Evolutionary conservation across 2,113 vertebrate species (phyloP), one percentile per base, ranked within the genome.

Genomic region (Willisornis vidua): DNA sequence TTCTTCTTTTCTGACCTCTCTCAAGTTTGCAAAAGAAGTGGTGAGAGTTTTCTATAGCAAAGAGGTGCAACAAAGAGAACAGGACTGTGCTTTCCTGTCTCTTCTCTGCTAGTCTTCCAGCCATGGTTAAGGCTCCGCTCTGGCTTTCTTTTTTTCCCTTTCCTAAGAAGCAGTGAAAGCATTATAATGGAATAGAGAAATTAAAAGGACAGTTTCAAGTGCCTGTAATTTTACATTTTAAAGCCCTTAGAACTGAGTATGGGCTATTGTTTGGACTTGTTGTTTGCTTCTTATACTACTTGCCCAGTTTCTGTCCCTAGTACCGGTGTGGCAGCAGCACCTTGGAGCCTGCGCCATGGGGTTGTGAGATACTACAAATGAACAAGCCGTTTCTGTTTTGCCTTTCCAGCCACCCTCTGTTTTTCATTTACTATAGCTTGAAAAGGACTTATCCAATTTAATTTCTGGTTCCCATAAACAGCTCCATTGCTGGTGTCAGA

Each of bases 1-100:
- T 96, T 96, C 96, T 93, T 97, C 93, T 92, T 92, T 93, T 78
- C 72, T 97, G 95, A 97, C 94, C 96, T 97, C 96, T 96, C 94
- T 96, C 91, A 97, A 97, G 94, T 95, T 61, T 67, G 94, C 91
- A 94, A 97, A 94, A 95, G 90, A 96, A 90, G 87, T 12, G 2
- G 71, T 75, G 84, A 68, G 86, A 91, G 33, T 90, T 91, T 95
- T 96, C 95, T 94, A 80, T 92, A 92, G 96, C 61, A 83, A 90
- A 93, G 88, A 89, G 63, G 57, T 79, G 85, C 75, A 92, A 75
- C 86, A 96, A 96, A 96, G 93, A 87, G 92, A 87, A 73, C 0
- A 1, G 70, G 86, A 72, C 88, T 71, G 29, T 45, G 74, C 52
- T 97, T 91, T 84, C 86, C 83, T 84, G 17, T 72, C 52, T 61